Evolutionary conservation across 2,888 invertebrate genomes (phyloP), one percentile per base, ranked within the genome.

Genomic region (Acutogordius australiensis): DNA sequence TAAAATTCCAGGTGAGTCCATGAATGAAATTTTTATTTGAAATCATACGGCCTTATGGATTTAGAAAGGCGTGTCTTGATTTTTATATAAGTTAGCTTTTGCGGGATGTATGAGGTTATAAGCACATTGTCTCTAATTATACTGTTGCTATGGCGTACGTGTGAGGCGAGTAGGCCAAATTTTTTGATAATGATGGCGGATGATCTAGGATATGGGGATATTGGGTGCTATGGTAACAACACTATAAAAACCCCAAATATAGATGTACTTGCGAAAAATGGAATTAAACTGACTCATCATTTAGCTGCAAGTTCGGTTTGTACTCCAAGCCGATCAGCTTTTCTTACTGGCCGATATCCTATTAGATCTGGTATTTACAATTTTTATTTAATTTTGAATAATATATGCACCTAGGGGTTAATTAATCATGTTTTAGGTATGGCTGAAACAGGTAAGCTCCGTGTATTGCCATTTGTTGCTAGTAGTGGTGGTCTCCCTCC

Each of bases 161-260:
- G 18, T 21, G n/a, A 51, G 21, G n/a, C n/a, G n/a, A n/a, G n/a
- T 13, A 30, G 59, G 60, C 73, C 75, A 1, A 76, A 76, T 65
- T 68, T 76, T 57, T 62, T 76, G 59, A 65, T 76, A 1, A 65
- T 76, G 29, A 66, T 76, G 64, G 75, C 74, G 2, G 76, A 76
- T 66, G 76, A 76, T 65, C 66, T 75, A 60, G 75, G 75, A 2
- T 69, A 68, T 61, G 73, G 72, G 1, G 73, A 74, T 63, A 62
- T 73, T 21, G 70, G 72, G 23, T 68, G 69, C 62, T 72, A 68
- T 64, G 73, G 73, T 4, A 72, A 73, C 64, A 68, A 67, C 28
- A 70, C 72, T 1, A 68, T 76, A 37, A 67, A 66, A 44, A 73
- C 72, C 28, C 73, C 73, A 28, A 67, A 70, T 63, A 70, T 74